These are phyloP conservation scores for Phyllotreta striolata DNA, from an alignment of 2,888 invertebrate species.

Conservation along the genomic window DNA sequence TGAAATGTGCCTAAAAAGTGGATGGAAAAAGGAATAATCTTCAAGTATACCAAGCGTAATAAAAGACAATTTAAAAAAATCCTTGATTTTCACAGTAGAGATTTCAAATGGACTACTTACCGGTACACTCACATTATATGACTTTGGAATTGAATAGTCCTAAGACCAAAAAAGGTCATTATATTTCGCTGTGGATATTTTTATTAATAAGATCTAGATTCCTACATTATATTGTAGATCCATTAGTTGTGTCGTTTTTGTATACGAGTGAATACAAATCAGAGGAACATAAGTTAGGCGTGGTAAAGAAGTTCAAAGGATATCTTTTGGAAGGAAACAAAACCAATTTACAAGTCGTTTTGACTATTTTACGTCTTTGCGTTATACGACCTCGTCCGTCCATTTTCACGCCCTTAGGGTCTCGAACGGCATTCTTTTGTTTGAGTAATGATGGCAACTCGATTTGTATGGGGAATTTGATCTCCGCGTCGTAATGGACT, in stretches of 20 bases:
- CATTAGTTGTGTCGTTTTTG: slow-evolving; percentile 15
- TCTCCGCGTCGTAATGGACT: slow-evolving; percentile 28
- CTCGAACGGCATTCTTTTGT: slow-evolving; percentile 28
- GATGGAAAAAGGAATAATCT: too few relatives aligned
- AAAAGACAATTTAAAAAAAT: too few relatives aligned
- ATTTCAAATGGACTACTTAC: too few relatives aligned
- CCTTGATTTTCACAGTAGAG: too few relatives aligned
- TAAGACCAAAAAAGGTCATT: too few relatives aligned
- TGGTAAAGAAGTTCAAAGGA: slow-evolving; percentile 41
- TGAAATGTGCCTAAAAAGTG: too few relatives aligned
- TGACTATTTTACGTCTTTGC: slow-evolving; percentile 37
- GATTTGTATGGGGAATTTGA: slow-evolving; percentile 33
- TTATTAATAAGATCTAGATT: too few relatives aligned
- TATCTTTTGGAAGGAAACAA: slow-evolving; percentile 52
- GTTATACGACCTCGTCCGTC: slow-evolving; percentile 25
- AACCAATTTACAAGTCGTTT: slow-evolving; percentile 49
- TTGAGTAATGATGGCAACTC: slow-evolving; percentile 34
- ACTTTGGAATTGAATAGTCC: too few relatives aligned
- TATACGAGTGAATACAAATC: slow-evolving; percentile 14
- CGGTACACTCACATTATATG: too few relatives aligned
- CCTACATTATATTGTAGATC: too few relatives aligned
- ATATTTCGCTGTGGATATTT: too few relatives aligned
- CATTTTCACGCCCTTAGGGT: slow-evolving; percentile 28
- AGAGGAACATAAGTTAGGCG: slow-evolving; percentile 1
- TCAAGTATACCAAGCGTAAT: too few relatives aligned